Percentiles rank a stretch among this genome's conserved stretches.
Evolutionary conservation across 2,113 vertebrate genomes (phyloP).

Genomic region (Cricetomys ansorgei): DNA sequence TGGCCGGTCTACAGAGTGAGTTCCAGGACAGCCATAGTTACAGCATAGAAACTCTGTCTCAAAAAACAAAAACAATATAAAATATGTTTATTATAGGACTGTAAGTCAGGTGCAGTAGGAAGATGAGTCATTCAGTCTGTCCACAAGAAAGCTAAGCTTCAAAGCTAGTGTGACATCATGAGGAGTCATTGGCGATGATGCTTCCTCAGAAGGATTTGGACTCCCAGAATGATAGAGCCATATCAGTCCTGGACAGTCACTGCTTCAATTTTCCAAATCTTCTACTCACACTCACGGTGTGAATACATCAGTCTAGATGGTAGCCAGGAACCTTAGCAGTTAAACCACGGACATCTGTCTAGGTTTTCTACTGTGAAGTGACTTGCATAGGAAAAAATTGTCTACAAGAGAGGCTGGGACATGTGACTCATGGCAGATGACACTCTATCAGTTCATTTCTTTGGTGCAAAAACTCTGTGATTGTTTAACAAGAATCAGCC

Average conservation of each 20-base stretch:
- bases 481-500: constrained; percentile 76
- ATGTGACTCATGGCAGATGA: neutral
- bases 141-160: neutral
- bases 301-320: neutral
- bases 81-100: neutral
- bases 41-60: no score
- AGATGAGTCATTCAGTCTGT: neutral
- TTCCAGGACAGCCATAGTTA: no score
- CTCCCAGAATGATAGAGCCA: neutral
- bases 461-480: constrained; percentile 70
- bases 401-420: neutral
- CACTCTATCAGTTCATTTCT: constrained; percentile 7
- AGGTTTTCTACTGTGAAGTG: neutral
- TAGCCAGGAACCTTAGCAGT: neutral
- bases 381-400: neutral
- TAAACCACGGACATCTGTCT: neutral
- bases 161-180: neutral
- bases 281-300: neutral
- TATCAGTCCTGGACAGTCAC: neutral
- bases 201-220: neutral
- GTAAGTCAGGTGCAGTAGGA: neutral
- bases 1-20: no score
- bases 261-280: constrained; percentile 9
- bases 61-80: no score
- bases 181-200: neutral